Evolutionary conservation across 2,113 vertebrate species (phyloP).

Genomic region (Tupaia tana): DNA sequence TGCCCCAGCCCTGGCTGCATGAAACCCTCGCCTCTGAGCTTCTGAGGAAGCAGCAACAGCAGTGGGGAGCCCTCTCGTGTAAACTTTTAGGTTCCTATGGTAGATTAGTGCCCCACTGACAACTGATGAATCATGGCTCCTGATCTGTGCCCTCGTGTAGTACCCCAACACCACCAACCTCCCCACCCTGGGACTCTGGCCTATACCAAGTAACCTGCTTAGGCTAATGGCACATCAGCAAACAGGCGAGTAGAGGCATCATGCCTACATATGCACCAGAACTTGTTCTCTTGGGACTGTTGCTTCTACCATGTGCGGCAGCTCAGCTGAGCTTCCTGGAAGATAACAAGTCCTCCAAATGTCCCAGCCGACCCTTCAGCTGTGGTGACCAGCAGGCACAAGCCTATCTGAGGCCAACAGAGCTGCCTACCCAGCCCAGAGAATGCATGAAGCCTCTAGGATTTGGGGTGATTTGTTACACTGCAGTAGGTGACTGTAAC

Average conservation of each 20-base stretch:
- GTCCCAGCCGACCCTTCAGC: not conserved
- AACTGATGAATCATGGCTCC: not conserved
- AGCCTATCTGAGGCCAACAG: not conserved
- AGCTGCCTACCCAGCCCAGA: not conserved
- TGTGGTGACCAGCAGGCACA: not conserved
- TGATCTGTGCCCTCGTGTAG: not conserved
- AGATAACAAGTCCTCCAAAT: not conserved
- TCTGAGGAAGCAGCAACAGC: not conserved
- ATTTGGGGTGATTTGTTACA: not conserved
- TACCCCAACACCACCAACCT: too few species aligned
- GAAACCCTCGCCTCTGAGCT: not conserved
- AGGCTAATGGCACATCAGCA: not conserved
- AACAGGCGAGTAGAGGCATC: not conserved
- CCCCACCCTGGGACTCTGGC: fast-evolving
- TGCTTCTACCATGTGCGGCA: not conserved
- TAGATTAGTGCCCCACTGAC: not conserved
- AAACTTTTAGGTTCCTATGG: not conserved
- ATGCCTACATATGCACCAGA: too few species aligned
- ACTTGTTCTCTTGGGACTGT: not conserved
- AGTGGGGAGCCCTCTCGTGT: not conserved
- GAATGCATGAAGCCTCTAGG: not conserved
- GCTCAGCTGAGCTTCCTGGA: not conserved
- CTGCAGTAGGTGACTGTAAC: not conserved
- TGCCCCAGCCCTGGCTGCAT: not conserved
- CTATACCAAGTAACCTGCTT: not conserved